Base-by-base conservation (phyloP, 2,888 invertebrate genomes). In the Lucinisca nassula region DNA sequence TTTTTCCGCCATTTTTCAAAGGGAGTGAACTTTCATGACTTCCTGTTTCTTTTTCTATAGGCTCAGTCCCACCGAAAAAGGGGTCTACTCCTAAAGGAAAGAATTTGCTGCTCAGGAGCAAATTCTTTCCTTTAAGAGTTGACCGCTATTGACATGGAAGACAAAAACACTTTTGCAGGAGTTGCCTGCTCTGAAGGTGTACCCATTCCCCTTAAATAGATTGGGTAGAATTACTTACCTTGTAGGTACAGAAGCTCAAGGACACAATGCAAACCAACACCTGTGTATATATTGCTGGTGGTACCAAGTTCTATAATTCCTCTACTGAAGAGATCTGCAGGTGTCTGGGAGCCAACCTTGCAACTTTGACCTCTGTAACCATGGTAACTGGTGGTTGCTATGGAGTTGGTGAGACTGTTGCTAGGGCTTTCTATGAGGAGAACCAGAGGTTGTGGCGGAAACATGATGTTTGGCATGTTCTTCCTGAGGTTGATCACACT, bases 371-470 rank as follows among this genome's bases (percentile, higher is more conserved):
- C 0, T 83, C 86, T 27, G 82, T 95, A 17, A 84, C 90, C 49
- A 27, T 95, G 76, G 94, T 93, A 38, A 95, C 95, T 8, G 94
- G 95, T 35, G 95, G 95, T n/a, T 92, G 92, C 85, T 91, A 86
- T 86, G 94, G 94, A 12, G 92, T 92, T 21, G 94, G 94, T 27
- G 92, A 94, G 38, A 73, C 89, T 6, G 91, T 94, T 24, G 92
- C 92, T 24, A 82, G 82, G 37, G 84, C 88, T 8, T 94, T 94
- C 84, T 79, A 88, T 79, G 92, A 91, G 35, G 90, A 92, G 45
- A 80, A 83, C 14, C 84, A 90, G 73, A 83, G 67, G 24, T 67
- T 87, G 37, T 82, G 76, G 67, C 85, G 87, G 70, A 72, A 82
- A 6, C 79, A 90, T 73, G 79, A 90, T 51, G 90, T 94, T 6